Conservation (phyloP, 2,888 invertebrate species). For the Trachelus tabidus region DNA sequence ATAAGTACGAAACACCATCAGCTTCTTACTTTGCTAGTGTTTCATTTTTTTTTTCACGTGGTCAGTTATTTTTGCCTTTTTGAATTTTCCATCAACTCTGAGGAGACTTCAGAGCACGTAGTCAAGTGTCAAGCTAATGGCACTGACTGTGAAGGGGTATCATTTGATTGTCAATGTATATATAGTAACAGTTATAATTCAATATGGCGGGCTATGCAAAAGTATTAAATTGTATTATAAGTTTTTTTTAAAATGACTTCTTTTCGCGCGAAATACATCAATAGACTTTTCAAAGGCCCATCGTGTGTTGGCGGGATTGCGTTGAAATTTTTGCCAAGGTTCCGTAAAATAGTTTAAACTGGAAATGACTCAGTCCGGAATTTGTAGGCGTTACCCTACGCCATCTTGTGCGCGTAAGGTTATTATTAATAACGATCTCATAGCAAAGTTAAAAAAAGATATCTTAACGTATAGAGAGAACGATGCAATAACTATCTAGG, state of each 20-base stretch:
- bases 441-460: background rate
- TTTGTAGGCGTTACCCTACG: background rate
- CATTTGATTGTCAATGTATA: background rate
- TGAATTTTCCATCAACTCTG: background rate
- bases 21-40: conserved; percentile 3
- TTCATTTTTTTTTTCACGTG: conserved; percentile 11
- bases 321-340: background rate
- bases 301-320: background rate
- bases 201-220: background rate
- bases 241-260: background rate
- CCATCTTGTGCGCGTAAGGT: background rate
- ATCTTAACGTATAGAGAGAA: background rate
- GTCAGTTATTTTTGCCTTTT: conserved; percentile 9
- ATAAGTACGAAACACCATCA: background rate
- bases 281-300: background rate
- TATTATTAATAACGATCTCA: background rate
- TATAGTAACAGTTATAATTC: background rate
- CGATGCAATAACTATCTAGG: background rate
- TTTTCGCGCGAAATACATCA: background rate
- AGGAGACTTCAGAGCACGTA: background rate
- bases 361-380: background rate
- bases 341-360: background rate
- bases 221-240: background rate
- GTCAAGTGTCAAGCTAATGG: background rate
- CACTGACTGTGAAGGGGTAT: background rate